phyloP scores from a whole-genome alignment of 2,113 vertebrate species.

The Myiozetetes cayanensis region DNA sequence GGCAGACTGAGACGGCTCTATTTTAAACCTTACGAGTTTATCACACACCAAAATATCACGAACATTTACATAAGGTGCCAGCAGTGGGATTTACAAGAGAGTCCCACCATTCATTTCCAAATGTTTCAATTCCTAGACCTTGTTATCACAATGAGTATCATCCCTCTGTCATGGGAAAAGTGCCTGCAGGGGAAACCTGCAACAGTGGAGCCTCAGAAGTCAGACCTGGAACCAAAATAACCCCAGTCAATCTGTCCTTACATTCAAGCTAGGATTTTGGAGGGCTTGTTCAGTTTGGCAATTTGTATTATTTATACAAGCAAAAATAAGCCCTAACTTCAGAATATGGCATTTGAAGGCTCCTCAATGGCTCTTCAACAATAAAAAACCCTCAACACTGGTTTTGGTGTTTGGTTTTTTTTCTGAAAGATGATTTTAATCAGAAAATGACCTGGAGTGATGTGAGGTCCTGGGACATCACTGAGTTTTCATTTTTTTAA shows the following conservation, averaged over 20 bases:
- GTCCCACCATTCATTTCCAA: not conserved
- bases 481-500: not conserved
- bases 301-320: not conserved
- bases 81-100: not conserved
- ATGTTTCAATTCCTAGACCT: not conserved
- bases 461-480: not conserved
- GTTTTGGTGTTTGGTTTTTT: not conserved
- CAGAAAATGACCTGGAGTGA: not conserved
- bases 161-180: not conserved
- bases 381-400: not conserved
- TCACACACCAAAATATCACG: not conserved
- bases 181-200: not conserved
- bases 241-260: not conserved
- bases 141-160: not conserved
- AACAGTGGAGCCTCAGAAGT: not conserved
- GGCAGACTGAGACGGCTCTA: not conserved
- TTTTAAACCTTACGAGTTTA: not conserved
- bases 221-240: not conserved
- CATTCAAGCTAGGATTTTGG: not conserved
- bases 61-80: not conserved
- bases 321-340: not conserved
- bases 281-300: not conserved
- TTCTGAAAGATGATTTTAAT: not conserved
- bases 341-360: not conserved
- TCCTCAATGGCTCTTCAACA: not conserved